Evolutionary conservation across 1,140 invertebrate genomes (phyloP), one percentile per base, ranked within the genome.

Genomic region (Neocloeon triangulifer): DNA sequence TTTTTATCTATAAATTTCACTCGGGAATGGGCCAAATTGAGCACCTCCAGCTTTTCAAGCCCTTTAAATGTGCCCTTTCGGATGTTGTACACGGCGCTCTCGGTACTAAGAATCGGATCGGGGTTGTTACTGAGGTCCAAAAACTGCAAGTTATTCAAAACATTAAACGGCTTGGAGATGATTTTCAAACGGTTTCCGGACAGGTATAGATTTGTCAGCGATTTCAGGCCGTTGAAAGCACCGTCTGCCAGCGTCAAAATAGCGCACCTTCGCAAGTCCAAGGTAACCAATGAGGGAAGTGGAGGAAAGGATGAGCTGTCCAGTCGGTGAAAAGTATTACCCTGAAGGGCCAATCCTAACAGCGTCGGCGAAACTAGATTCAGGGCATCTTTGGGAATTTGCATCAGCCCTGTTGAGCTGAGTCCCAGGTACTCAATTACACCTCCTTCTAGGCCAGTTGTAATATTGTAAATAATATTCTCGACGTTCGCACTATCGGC

Each of bases 191-290:
- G 42, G 21, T 61, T 65, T 32, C 51, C 52, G 19, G 61, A 62
- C 3, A 66, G 27, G 35, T 66, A 62, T 12, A 66, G 37, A 39
- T 62, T 55, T 10, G 49, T 37, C 6, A 66, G 25, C 10, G 39
- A 44, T 2, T 16, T 37, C 2, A 62, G 36, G 9, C 52, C 44
- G 1, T 19, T 12, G 20, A 65, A 64, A 0, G 52, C 50, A 8
- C 48, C 44, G 0, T 43, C 27, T 3, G 64, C 50, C 3, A 39
- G 25, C 8, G 41, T 48, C 33, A 51, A 41, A 9, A 66, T 65
- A 25, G 47, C 47, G 36, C 62, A 66, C 12, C 53, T 49, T 16
- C 62, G 48, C 2, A 66, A 44, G 37, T 66, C 62, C n/a, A 66
- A 43, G 5, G 41, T 21, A 1, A 41, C 37, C 32, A 57, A 37